Evolutionary conservation across 2,888 invertebrate species (phyloP).

Genomic region (Matsumyia berberina): DNA sequence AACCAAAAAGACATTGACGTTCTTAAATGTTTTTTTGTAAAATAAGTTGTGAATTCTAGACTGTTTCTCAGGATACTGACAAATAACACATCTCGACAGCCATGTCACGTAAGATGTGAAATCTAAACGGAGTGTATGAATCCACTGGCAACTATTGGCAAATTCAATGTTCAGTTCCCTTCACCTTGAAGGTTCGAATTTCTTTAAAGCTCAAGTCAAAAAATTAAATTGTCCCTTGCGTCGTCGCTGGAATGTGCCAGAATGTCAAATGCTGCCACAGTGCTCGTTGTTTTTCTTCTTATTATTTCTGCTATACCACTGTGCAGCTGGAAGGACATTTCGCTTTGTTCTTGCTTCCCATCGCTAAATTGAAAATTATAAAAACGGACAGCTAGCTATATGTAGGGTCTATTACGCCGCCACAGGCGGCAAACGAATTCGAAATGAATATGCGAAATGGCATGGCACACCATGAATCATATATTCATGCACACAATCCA

Average conservation of each 20-base stretch:
- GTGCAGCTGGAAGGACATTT: conserved; percentile 32
- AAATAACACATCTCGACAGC: too few species aligned
- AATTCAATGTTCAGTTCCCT: too few species aligned
- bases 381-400: conserved; percentile 37
- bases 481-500: conserved; percentile 23
- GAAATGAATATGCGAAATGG: conserved; percentile 27
- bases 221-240: background rate
- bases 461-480: conserved; percentile 40
- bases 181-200: too few species aligned
- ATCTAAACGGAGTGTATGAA: too few species aligned
- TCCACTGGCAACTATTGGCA: too few species aligned
- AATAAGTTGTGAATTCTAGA: too few species aligned
- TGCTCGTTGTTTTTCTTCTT: background rate
- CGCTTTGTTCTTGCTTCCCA: background rate
- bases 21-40: too few species aligned
- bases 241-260: background rate
- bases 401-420: conserved; percentile 35
- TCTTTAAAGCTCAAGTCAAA: background rate
- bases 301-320: background rate
- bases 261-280: conserved; percentile 3
- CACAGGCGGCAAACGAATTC: conserved; percentile 29
- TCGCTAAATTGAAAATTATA: conserved; percentile 50
- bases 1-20: too few species aligned
- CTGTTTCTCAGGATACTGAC: too few species aligned
- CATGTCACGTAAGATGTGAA: too few species aligned